Evolutionary conservation across 2,113 vertebrate species (phyloP), one percentile per base, ranked within the genome.

Genomic region (Centrocercus urophasianus): DNA sequence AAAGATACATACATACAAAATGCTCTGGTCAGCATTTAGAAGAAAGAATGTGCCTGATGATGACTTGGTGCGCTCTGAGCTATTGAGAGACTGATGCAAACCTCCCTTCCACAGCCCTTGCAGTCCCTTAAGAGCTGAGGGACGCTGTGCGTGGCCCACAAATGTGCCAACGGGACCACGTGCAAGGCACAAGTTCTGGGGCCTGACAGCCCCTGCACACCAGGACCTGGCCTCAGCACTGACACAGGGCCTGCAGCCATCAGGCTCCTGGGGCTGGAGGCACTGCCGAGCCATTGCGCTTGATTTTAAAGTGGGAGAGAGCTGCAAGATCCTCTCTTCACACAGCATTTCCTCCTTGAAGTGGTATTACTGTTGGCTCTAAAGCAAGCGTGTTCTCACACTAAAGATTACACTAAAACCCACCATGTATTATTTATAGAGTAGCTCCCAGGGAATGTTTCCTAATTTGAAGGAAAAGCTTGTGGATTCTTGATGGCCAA

Each of bases 291-390:
- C 91, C 95, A 82, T 13, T 77, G 93, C 32, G 92, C 93, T 97
- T 97, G 93, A 96, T 97, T 97, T 97, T 96, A 95, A 96, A 97
- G 96, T 95, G 94, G 91, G 89, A 96, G 94, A 95, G 93, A 97
- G 93, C 89, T 73, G 91, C 88, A 93, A 96, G 96, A 96, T 96
- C 90, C 95, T 97, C 95, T 96, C 93, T 96, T 95, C 95, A 94
- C 89, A 34, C 84, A 96, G 93, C 94, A 89, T 96, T 96, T 96
- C 93, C 94, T 95, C 86, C 85, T 94, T 97, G 94, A 97, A 97
- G 97, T 97, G 96, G 91, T 91, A 93, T 96, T 97, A 95, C 89
- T 91, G 88, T 96, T 96, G 89, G 84, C 95, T 97, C 56, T 95
- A 94, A 95, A 95, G 95, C 94, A 93, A 82, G 70, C 84, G 38